These are phyloP conservation scores for Sipha flava DNA, from an alignment of 1,140 invertebrate genomes.

Conservation along the genomic window DNA sequence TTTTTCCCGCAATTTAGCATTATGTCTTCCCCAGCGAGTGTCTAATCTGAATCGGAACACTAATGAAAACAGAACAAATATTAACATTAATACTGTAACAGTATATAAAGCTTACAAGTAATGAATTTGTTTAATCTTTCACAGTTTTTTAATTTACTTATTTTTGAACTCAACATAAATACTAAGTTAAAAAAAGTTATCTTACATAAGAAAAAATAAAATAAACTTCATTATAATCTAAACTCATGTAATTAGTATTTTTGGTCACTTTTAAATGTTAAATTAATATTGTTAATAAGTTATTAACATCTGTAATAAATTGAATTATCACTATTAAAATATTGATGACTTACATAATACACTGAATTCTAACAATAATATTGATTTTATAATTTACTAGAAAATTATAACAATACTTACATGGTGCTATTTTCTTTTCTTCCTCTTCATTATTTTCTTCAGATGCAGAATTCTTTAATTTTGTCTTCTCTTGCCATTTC, in stretches of 20 bases:
- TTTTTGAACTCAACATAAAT: no score
- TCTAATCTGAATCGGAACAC: conserved; percentile 33
- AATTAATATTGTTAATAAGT: no score
- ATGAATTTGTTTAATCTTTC: background rate
- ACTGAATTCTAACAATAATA: background rate
- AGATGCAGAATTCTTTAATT: conserved; percentile 50
- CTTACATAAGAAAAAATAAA: no score
- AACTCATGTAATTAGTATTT: no score
- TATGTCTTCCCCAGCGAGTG: conserved; percentile 38
- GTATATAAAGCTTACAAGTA: background rate
- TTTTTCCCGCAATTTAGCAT: conserved; percentile 36
- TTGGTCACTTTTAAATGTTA: no score
- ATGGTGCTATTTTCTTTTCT: conserved; percentile 21
- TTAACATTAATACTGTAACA: background rate
- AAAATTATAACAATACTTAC: background rate
- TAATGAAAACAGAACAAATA: conserved; percentile 15
- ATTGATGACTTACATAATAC: no score
- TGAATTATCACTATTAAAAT: no score
- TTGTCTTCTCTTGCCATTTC: conserved; percentile 77
- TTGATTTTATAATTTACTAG: background rate
- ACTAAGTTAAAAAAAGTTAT: no score
- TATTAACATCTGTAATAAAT: no score
- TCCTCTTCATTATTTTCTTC: conserved; percentile 51
- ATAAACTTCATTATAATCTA: no score
- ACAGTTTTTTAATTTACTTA: no score